Conservation (phyloP, 1,140 invertebrate species). For the Asbolus verrucosus region DNA sequence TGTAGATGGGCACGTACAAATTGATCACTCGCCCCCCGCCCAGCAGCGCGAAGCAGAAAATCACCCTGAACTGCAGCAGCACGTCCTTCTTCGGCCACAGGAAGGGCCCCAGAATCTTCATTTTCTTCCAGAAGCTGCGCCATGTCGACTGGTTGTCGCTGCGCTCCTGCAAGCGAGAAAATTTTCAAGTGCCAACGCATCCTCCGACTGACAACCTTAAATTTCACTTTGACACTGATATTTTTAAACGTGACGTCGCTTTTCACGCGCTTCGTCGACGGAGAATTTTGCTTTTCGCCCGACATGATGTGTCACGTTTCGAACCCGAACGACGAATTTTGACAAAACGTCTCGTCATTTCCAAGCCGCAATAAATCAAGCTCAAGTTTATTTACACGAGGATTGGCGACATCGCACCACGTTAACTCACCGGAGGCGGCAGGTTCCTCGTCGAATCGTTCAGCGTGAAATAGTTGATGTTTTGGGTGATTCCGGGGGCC, state of each 20-base stretch:
- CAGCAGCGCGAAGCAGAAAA: slow-evolving; percentile 86
- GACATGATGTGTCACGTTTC: slow-evolving; percentile 3
- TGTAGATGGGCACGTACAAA: slow-evolving; percentile 94
- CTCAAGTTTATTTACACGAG: background rate
- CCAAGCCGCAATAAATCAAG: background rate
- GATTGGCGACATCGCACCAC: background rate
- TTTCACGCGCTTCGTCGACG: slow-evolving; percentile 14
- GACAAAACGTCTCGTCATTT: background rate
- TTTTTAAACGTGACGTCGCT: slow-evolving; percentile 45
- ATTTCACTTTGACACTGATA: slow-evolving; percentile 49
- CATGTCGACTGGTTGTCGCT: slow-evolving; percentile 80
- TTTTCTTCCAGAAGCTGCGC: slow-evolving; percentile 81
- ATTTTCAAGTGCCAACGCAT: slow-evolving; percentile 5
- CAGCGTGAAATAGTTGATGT: slow-evolving; percentile 71
- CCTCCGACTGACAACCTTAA: slow-evolving; percentile 33
- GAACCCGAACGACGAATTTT: background rate
- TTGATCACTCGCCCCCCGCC: slow-evolving; percentile 88
- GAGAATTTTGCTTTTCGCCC: background rate
- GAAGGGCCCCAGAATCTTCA: slow-evolving; percentile 86
- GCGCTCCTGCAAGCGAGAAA: slow-evolving; percentile 63
- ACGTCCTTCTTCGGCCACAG: slow-evolving; percentile 92
- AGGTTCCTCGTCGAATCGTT: slow-evolving; percentile 67
- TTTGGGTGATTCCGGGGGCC: slow-evolving; percentile 85
- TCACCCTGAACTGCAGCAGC: slow-evolving; percentile 83
- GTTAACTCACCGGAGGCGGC: slow-evolving; percentile 65